Base-by-base conservation (phyloP, 1,140 invertebrate species). In the Drosophila equinoxialis region DNA sequence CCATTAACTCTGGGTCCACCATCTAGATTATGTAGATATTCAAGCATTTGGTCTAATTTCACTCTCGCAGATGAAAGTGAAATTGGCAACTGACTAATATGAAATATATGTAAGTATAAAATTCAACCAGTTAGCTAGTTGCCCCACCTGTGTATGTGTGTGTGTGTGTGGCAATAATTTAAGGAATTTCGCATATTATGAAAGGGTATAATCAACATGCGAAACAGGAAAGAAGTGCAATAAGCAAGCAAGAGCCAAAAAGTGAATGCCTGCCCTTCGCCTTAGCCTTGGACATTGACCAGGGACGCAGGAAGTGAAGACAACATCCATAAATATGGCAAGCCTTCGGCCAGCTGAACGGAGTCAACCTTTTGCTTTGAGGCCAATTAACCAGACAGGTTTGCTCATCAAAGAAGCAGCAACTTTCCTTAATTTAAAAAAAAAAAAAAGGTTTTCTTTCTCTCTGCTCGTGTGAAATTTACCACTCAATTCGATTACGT, bases 241-340 rank as follows among this genome's bases (percentile, higher is more conserved):
- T 42, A 59, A 54, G 39, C 30, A 35, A 11, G 26, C 45, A 30
- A 48, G 45, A 51, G 45, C 45, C 45, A 59, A 79, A 81, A 83
- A 79, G 76, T 83, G 80, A 83, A 83, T 71, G 80, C 39, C 37
- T 81, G 80, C 77, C 81, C 80, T 83, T 81, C 74, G 80, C 75
- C 80, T 77, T 78, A 71, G 79, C 75, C 74, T 85, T 81, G 70
- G 51, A 41, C 65, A 45, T 71, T 55, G 65, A 58, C 67, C 81
- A 84, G 74, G 81, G 81, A 74, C 69, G 63, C 81, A 85, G 81
- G 81, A 85, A 85, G 81, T 85, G 51, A 23, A 61, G 65, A 57
- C 3, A 20, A 20, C 33, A 23, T 48, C 11, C 37, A 39, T 39
- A 13, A 39, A 39, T 39, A 39, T 39, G 11, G 11, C 37, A 39